Evolutionary conservation across 2,888 invertebrate genomes (phyloP).

Genomic region (Didymodactylos carnosus): DNA sequence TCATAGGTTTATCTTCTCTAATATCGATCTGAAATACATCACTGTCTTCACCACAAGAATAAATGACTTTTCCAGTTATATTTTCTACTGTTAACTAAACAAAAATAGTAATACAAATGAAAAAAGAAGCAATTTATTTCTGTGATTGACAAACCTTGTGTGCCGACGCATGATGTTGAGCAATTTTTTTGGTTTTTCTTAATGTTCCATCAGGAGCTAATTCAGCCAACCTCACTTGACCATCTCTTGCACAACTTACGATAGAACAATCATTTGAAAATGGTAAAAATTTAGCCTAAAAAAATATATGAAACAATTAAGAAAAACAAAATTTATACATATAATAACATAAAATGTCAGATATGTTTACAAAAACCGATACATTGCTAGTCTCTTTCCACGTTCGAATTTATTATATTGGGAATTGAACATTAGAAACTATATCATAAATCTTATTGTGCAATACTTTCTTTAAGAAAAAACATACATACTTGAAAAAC

Average conservation of each 20-base stretch:
- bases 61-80: constrained; percentile 50
- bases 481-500: constrained; percentile 50
- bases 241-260: constrained; percentile 69
- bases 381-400: too few relatives aligned
- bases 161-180: constrained; percentile 53
- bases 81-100: constrained; percentile 48
- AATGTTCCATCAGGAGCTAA: constrained; percentile 37
- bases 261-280: constrained; percentile 57
- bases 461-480: too few relatives aligned
- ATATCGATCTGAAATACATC: constrained; percentile 60
- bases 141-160: constrained; percentile 45
- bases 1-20: constrained; percentile 47
- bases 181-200: constrained; percentile 44
- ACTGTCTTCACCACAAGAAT: constrained; percentile 75
- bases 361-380: too few relatives aligned
- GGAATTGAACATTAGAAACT: too few relatives aligned
- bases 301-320: constrained; percentile 12
- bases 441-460: too few relatives aligned
- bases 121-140: not conserved
- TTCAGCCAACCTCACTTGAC: constrained; percentile 51
- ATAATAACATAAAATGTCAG: too few relatives aligned
- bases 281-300: constrained; percentile 58
- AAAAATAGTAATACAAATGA: not conserved
- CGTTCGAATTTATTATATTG: too few relatives aligned
- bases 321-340: too few relatives aligned